Evolutionary conservation across 2,113 vertebrate genomes (phyloP), one percentile per base, ranked within the genome.

Genomic region (Phyllostomus hastatus): DNA sequence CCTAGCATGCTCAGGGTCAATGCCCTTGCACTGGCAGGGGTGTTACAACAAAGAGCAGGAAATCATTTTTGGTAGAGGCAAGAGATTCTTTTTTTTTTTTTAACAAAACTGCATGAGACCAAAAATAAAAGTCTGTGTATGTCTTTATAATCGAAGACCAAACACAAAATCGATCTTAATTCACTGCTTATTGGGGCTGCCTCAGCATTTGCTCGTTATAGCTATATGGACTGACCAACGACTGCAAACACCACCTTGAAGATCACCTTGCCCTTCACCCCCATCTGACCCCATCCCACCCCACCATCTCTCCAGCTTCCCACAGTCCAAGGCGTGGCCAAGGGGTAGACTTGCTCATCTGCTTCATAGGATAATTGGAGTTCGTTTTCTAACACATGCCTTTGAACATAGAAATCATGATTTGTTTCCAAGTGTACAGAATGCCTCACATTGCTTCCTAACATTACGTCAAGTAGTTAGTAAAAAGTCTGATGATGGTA

Each of bases 261-360:
- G 0, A 28, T 19, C 22, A 43, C 35, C 5, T 80, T 12, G 43
- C 4, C 22, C 22, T 48, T 54, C 20, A 1, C 1, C 20, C 7
- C 28, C 38, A 22, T 1, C 17, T 5, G 24, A 20, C 1, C 9
- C 1, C 1, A 5, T 3, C n/a, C 57, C 19, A 33, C 5, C 11
- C 38, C 24, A 19, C 15, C 4, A 28, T 0, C 0, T 12, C 16
- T 24, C 12, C 10, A 9, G 38, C 48, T 79, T 54, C 15, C 57
- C 88, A 95, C 7, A 8, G 67, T 46, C 31, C 38, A 10, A 4
- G 0, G 57, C n/a, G 76, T 16, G 52, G 11, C 10, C 35, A 22
- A n/a, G 2, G 4, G 19, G 24, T 43, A 9, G 41, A 1, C 24
- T 46, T 11, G 12, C 22, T 17, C 50, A 64, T 52, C 28, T 52